Conservation (phyloP, 2,113 vertebrate species). For the Bambusicola thoracicus region DNA sequence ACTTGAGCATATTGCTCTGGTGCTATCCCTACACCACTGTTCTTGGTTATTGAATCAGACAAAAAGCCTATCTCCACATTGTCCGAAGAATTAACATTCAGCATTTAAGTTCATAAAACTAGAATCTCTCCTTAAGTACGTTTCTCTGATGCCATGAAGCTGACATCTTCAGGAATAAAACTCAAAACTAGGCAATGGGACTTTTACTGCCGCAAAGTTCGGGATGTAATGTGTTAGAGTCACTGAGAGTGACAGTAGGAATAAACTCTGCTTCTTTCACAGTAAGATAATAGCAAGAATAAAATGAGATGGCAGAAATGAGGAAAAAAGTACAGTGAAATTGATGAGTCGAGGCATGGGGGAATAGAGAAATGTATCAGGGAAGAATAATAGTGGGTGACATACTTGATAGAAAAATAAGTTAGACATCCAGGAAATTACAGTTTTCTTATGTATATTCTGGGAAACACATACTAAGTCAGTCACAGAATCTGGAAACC, state of each 20-base stretch:
- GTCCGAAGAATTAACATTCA: background rate
- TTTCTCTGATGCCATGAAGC: background rate
- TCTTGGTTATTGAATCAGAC: background rate
- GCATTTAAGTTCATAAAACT: background rate
- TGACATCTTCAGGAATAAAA: background rate
- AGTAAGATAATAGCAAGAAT: background rate
- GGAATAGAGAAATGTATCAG: background rate
- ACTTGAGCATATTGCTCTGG: rapidly evolving
- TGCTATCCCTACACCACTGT: background rate
- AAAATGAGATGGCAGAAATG: conserved; percentile 11
- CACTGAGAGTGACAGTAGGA: background rate
- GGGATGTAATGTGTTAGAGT: background rate
- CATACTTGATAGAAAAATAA: background rate
- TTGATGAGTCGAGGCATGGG: background rate
- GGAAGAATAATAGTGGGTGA: background rate
- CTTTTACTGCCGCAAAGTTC: background rate
- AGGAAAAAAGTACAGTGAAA: background rate
- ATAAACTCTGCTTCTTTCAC: background rate
- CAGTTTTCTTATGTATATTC: background rate
- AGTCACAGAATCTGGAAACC: conserved; percentile 19
- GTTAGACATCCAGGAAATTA: conserved; percentile 2
- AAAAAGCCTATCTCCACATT: background rate
- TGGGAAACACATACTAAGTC: background rate
- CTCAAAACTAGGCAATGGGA: background rate
- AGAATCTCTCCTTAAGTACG: rapidly evolving